phyloP scores from a whole-genome alignment of 2,113 vertebrate genomes.

The Bungarus multicinctus region DNA sequence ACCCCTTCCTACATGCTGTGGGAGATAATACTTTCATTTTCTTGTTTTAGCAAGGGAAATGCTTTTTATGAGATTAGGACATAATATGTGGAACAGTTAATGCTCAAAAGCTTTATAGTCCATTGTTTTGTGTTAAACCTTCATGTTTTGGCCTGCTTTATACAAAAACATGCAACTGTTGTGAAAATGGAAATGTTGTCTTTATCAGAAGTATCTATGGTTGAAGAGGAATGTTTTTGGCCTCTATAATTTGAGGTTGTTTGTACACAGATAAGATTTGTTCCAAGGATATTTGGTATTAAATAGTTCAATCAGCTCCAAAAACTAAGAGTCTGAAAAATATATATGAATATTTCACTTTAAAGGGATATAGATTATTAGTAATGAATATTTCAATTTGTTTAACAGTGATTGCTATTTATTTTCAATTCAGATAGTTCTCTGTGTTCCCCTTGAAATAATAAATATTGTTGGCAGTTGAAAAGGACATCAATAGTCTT shows the following conservation, averaged over 20 bases:
- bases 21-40: neutral
- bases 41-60: neutral
- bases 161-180: neutral
- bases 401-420: neutral
- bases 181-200: neutral
- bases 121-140: neutral
- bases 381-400: slow-evolving; percentile 4
- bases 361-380: neutral
- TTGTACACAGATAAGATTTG: neutral
- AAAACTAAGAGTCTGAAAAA: neutral
- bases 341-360: neutral
- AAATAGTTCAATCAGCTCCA: neutral
- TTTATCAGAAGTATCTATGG: neutral
- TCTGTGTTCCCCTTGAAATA: neutral
- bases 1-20: neutral
- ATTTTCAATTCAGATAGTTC: neutral
- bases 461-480: neutral
- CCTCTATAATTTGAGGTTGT: neutral
- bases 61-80: neutral
- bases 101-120: neutral
- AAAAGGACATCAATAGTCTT: neutral
- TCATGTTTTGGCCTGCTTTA: neutral
- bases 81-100: neutral
- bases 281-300: neutral
- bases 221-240: neutral